These are phyloP conservation scores for Typhlichthys subterraneus DNA, from an alignment of 2,797 vertebrate genomes.

Conservation along the genomic window DNA sequence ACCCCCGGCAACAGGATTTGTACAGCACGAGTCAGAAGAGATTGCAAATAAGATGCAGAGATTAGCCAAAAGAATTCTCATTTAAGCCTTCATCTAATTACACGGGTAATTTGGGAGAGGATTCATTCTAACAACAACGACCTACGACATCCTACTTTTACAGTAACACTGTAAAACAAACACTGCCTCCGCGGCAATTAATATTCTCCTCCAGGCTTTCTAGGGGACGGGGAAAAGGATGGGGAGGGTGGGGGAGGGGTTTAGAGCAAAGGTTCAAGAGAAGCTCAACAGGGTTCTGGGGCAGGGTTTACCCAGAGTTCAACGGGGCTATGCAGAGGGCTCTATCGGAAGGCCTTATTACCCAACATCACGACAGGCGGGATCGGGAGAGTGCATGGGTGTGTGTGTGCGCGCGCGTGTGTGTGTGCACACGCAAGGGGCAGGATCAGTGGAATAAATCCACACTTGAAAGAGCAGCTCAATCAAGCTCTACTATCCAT, in stretches of 20 bases:
- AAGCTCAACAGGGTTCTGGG: conserved; percentile 30
- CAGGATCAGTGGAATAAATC: conserved; percentile 73
- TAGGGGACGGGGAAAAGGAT: conserved; percentile 19
- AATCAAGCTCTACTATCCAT: conserved; percentile 65
- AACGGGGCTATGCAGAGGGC: conserved; percentile 53
- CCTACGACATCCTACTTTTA: conserved; percentile 3
- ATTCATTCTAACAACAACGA: conserved; percentile 18
- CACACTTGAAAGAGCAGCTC: conserved; percentile 78
- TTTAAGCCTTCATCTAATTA: conserved; percentile 13
- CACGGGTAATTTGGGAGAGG: conserved; percentile 2
- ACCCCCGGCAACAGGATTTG: conserved; percentile 6
- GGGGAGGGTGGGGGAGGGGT: conserved; percentile 21
- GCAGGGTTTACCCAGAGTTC: conserved; percentile 66
- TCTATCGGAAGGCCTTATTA: conserved; percentile 60
- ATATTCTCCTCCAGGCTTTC: conserved; percentile 18
- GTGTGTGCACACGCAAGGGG: conserved; percentile 14
- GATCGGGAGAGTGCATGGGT: conserved; percentile 19
- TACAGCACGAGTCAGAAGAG: conserved; percentile 13
- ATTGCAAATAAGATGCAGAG: conserved; percentile 18
- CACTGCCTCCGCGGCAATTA: conserved; percentile 8
- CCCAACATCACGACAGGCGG: conserved; percentile 53
- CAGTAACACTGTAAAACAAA: conserved; percentile 1
- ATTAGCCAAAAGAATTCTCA: conserved; percentile 29
- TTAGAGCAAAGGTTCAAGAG: conserved; percentile 30
- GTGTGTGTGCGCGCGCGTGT: conserved; percentile 3